These are phyloP conservation scores for Monopis laevigella DNA, from an alignment of 2,888 invertebrate species.

Conservation along the genomic window DNA sequence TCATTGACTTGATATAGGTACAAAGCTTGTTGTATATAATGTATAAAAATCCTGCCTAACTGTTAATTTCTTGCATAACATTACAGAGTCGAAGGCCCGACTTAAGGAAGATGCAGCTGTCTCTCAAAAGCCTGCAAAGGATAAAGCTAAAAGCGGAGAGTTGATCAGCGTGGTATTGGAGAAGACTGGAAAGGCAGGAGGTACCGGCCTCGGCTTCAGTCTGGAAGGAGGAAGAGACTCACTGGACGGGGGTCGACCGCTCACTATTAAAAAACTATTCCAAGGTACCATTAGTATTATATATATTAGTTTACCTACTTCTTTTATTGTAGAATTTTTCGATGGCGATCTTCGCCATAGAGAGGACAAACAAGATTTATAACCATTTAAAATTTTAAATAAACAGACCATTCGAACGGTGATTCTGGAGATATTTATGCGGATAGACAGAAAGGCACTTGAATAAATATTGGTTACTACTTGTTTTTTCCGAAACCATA, in stretches of 20 bases:
- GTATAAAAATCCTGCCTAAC: no score
- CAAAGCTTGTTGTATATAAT: no score
- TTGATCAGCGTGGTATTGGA: conserved; percentile 55
- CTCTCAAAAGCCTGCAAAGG: background rate
- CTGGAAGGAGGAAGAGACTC: conserved; percentile 94
- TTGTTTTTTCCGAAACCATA: no score
- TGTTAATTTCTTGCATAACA: background rate
- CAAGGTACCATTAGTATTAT: conserved; percentile 76
- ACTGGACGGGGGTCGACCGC: conserved; percentile 87
- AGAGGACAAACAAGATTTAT: no score
- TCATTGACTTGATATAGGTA: no score
- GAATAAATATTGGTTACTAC: no score
- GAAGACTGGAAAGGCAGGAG: conserved; percentile 71
- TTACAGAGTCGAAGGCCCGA: conserved; percentile 52
- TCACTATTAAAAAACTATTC: conserved; percentile 92
- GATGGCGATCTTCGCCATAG: no score
- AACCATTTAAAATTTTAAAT: no score
- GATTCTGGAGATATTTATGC: no score
- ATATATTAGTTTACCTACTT: background rate
- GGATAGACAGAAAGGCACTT: no score
- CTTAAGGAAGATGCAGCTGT: conserved; percentile 21
- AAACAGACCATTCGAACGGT: no score
- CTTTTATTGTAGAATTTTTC: no score
- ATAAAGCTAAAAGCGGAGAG: conserved; percentile 21
- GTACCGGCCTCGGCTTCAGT: conserved; percentile 92